Conservation (phyloP, 2,113 vertebrate species). For the Hemiprocne comata region DNA sequence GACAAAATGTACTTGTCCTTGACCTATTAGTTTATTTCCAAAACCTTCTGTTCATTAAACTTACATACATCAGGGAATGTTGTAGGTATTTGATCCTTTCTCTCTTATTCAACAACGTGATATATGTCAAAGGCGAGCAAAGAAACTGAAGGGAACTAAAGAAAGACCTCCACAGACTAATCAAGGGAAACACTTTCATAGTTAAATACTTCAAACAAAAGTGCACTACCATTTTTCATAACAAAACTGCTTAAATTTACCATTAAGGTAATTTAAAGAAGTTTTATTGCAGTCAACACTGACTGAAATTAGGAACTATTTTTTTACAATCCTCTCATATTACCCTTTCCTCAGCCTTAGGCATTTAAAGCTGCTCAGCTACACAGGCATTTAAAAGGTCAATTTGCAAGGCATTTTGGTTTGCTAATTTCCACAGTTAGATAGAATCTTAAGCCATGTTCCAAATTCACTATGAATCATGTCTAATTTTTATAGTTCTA, state of each 20-base stretch:
- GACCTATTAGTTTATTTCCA: slow-evolving; percentile 62
- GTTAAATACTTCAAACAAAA: neutral
- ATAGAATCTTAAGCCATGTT: neutral
- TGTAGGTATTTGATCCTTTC: slow-evolving; percentile 30
- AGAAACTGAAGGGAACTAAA: slow-evolving; percentile 8
- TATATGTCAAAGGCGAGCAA: neutral
- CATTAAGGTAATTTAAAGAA: neutral
- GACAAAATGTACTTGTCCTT: slow-evolving; percentile 44
- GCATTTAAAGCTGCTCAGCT: neutral
- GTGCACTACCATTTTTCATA: neutral
- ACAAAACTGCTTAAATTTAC: slow-evolving; percentile 1
- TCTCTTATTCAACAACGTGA: neutral
- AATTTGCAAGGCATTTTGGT: neutral
- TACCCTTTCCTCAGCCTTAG: neutral
- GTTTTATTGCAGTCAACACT: neutral
- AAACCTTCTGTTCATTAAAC: slow-evolving; percentile 35
- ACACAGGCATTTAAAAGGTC: neutral
- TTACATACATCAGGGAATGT: slow-evolving; percentile 58
- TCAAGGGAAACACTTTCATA: neutral
- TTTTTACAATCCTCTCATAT: neutral
- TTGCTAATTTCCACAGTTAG: slow-evolving; percentile 1
- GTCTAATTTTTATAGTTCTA: neutral
- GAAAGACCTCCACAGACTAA: neutral
- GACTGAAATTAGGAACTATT: neutral
- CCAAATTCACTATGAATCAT: neutral